Conservation (phyloP, 2,888 invertebrate species). For the Pristionchus arcanus region DNA sequence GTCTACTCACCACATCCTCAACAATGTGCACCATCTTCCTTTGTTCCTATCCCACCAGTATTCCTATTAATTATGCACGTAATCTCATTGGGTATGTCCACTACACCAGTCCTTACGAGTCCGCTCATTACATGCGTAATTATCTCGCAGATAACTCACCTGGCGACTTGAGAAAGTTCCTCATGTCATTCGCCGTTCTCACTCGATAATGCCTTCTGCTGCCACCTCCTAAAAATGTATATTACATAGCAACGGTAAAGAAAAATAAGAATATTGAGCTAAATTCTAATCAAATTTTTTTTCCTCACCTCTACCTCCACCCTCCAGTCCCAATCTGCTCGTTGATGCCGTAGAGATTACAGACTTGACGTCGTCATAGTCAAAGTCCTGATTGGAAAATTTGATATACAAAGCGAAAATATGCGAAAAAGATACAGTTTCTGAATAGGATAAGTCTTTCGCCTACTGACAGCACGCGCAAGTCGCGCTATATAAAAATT, state of each 20-base stretch:
- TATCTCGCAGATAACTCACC: background rate
- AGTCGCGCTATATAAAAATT: too few species aligned
- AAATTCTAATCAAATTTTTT: background rate
- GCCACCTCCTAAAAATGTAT: background rate
- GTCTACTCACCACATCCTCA: background rate
- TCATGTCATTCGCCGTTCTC: conserved; percentile 45
- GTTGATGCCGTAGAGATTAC: conserved; percentile 40
- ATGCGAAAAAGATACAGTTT: background rate
- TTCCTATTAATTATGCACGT: background rate
- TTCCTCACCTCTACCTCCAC: background rate
- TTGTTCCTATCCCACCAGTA: background rate
- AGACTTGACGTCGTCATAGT: conserved; percentile 53
- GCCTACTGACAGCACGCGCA: too few species aligned
- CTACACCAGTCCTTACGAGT: background rate
- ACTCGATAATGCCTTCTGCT: conserved; percentile 34
- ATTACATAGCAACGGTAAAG: background rate
- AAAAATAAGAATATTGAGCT: too few species aligned
- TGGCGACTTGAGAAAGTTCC: conserved; percentile 48
- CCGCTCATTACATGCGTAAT: background rate
- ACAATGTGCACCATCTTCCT: background rate
- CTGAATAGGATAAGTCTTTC: too few species aligned
- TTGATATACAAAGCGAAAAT: background rate
- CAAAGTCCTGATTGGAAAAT: conserved; percentile 10
- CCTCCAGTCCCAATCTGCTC: conserved; percentile 50
- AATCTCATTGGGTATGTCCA: background rate